Conservation (phyloP, 2,797 vertebrate species). For the Leucoraja ocellata region DNA sequence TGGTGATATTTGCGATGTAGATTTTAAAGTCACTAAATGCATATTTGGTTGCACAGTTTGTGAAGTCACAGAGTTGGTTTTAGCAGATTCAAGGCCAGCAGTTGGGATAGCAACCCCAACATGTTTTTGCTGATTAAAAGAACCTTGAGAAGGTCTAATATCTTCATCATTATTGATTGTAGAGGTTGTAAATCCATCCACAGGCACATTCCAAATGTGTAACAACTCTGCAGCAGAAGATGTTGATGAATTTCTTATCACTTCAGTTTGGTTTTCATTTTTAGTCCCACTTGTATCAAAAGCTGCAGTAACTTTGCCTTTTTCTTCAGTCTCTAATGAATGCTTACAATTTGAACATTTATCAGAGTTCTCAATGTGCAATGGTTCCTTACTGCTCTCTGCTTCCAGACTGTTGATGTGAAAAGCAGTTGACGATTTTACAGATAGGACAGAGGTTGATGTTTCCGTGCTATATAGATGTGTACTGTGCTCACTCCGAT, state of each 20-base stretch:
- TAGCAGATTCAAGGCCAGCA: not conserved
- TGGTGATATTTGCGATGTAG: not conserved
- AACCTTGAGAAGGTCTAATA: not conserved
- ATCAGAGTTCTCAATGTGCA: not conserved
- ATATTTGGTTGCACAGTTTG: not conserved
- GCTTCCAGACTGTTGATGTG: not conserved
- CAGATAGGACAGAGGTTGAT: not conserved
- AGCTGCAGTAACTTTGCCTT: not conserved
- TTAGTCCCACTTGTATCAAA: not conserved
- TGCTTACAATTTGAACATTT: slow-evolving; percentile 3
- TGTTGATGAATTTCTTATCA: not conserved
- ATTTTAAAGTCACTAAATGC: not conserved
- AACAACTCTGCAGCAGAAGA: not conserved
- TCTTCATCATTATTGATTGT: not conserved
- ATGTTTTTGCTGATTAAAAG: not conserved
- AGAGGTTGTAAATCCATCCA: too few relatives aligned
- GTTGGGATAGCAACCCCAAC: not conserved
- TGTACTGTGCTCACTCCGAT: not conserved
- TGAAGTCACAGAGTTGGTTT: not conserved
- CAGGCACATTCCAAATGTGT: not conserved
- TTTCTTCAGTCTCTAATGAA: not conserved
- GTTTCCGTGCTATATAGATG: not conserved
- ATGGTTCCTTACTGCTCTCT: not conserved
- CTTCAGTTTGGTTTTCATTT: not conserved
- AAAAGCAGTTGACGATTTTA: not conserved